Conservation (phyloP, 2,797 vertebrate genomes). For the Sebastes umbrosus region DNA sequence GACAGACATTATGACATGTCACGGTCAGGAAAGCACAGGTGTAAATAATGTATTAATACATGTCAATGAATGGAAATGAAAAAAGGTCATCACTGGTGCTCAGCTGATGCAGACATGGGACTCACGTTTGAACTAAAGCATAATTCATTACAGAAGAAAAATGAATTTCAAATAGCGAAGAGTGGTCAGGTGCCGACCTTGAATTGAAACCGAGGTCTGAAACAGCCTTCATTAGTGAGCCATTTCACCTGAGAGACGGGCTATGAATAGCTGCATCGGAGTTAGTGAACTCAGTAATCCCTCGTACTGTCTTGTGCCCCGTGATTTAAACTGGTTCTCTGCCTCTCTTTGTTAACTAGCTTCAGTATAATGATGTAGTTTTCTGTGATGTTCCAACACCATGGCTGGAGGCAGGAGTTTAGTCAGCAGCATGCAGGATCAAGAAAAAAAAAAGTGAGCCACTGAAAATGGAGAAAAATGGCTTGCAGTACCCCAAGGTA, state of each 20-base stretch:
- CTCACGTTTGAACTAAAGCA: slow-evolving; percentile 6
- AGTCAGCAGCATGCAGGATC: slow-evolving; percentile 79
- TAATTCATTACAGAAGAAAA: slow-evolving; percentile 32
- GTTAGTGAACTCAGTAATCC: slow-evolving; percentile 69
- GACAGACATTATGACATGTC: neutral
- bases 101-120: slow-evolving; percentile 18
- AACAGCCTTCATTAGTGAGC: slow-evolving; percentile 62
- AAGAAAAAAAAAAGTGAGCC: slow-evolving; percentile 73
- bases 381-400: slow-evolving; percentile 84
- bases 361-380: slow-evolving; percentile 83
- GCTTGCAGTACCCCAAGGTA: slow-evolving; percentile 84
- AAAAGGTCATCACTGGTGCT: slow-evolving; percentile 12
- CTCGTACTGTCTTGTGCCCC: slow-evolving; percentile 66
- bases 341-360: slow-evolving; percentile 82
- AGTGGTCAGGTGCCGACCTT: slow-evolving; percentile 62
- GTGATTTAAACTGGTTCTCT: slow-evolving; percentile 76
- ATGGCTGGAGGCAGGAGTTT: slow-evolving; percentile 84
- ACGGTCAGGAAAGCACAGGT: neutral
- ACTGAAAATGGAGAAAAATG: slow-evolving; percentile 83
- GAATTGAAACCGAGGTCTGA: slow-evolving; percentile 52
- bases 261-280: slow-evolving; percentile 35
- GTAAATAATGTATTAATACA: slow-evolving; percentile 29
- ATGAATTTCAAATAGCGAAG: slow-evolving; percentile 29
- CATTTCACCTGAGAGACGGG: slow-evolving; percentile 53
- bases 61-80: slow-evolving; percentile 2